phyloP scores from a whole-genome alignment of 2,888 invertebrate species.

The Microctonus brassicae region DNA sequence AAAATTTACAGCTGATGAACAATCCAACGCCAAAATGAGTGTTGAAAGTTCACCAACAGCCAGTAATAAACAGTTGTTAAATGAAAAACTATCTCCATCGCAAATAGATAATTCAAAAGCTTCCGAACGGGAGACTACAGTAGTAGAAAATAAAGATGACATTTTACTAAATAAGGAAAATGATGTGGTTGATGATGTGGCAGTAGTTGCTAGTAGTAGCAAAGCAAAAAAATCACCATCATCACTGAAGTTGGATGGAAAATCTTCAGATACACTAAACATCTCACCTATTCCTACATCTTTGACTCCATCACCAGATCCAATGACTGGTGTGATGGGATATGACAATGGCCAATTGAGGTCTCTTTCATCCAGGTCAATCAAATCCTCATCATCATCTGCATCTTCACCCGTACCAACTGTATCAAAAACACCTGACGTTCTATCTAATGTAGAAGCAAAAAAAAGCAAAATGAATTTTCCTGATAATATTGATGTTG shows the following conservation, averaged over 20 bases:
- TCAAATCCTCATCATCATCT: conserved; percentile 38
- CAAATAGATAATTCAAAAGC: neutral
- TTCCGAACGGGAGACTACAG: neutral
- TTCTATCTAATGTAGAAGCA: conserved; percentile 29
- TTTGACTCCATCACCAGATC: conserved; percentile 23
- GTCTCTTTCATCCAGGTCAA: conserved; percentile 56
- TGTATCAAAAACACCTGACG: conserved; percentile 19
- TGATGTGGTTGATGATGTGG: conserved; percentile 7
- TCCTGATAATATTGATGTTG: conserved; percentile 37
- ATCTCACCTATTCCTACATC: neutral
- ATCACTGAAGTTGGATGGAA: neutral
- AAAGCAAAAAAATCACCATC: neutral
- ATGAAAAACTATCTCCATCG: neutral
- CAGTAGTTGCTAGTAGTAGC: conserved; percentile 9
- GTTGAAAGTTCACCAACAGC: neutral
- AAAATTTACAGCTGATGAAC: conserved; percentile 25
- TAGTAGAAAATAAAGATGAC: neutral
- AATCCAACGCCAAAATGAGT: conserved; percentile 35
- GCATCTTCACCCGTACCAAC: conserved; percentile 48
- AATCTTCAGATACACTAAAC: neutral
- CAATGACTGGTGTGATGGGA: conserved; percentile 51
- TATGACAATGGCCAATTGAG: conserved; percentile 61
- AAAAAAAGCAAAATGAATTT: conserved; percentile 48
- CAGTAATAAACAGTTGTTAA: neutral
- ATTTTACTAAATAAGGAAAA: neutral